Percentiles rank a stretch among this genome's conserved stretches.
Evolutionary conservation across 2,113 vertebrate species (phyloP).

Genomic region (Coryphaenoides rupestris): DNA sequence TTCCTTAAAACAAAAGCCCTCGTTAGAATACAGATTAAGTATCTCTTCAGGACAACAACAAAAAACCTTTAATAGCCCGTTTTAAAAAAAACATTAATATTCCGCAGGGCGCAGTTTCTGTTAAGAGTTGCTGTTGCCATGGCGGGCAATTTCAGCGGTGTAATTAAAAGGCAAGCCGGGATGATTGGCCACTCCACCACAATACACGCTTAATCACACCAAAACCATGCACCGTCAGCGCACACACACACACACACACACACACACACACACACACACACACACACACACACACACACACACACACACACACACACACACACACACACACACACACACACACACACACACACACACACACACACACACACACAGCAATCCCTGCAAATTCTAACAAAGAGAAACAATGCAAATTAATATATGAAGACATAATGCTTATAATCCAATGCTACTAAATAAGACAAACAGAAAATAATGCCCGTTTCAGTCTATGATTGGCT

Average conservation of each 20-base stretch:
- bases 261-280: no score
- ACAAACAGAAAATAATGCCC: no score
- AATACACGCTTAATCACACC: background rate
- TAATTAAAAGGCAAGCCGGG: constrained; percentile 23
- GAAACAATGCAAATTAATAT: no score
- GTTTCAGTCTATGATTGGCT: no score
- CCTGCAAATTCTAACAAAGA: no score
- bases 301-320: no score
- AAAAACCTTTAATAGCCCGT: no score
- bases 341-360: no score
- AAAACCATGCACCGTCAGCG: background rate
- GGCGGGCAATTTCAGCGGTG: constrained; percentile 17
- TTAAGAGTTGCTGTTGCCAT: constrained; percentile 21
- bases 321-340: no score
- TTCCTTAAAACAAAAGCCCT: background rate
- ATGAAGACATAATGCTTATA: background rate
- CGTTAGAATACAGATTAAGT: background rate
- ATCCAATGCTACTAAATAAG: background rate
- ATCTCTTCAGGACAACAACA: constrained; percentile 1
- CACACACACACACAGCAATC: background rate
- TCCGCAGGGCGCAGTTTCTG: constrained; percentile 7
- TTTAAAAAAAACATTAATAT: constrained; percentile 32
- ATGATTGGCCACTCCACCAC: background rate
- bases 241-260: background rate
- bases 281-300: no score